phyloP scores from a whole-genome alignment of 2,888 invertebrate species.

The Globia sparganii region DNA sequence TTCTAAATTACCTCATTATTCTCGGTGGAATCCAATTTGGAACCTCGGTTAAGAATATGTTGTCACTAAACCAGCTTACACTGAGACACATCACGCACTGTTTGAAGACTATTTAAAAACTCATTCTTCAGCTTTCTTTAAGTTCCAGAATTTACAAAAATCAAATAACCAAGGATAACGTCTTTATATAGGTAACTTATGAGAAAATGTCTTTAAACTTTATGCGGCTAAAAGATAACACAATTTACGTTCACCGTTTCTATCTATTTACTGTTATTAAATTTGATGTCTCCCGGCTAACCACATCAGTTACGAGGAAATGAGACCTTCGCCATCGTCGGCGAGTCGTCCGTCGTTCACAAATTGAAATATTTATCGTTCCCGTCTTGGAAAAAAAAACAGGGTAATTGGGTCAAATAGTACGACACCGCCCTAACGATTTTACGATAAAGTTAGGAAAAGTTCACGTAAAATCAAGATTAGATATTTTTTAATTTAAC shows the following conservation, averaged over 20 bases:
- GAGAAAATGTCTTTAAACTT: neutral
- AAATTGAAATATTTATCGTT: slow-evolving; percentile 67
- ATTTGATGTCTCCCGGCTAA: slow-evolving; percentile 38
- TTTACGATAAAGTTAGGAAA: slow-evolving; percentile 54
- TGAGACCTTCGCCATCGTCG: slow-evolving; percentile 36
- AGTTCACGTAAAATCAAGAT: slow-evolving; percentile 50
- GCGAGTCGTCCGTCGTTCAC: slow-evolving; percentile 36
- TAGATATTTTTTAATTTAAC: slow-evolving; percentile 52
- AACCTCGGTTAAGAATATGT: slow-evolving; percentile 69
- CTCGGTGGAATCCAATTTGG: slow-evolving; percentile 86
- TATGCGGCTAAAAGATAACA: slow-evolving; percentile 4
- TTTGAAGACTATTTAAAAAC: slow-evolving; percentile 58
- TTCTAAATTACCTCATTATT: slow-evolving; percentile 82
- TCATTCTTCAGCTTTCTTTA: slow-evolving; percentile 52
- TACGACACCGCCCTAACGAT: slow-evolving; percentile 55
- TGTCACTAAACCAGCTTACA: slow-evolving; percentile 71
- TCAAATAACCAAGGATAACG: neutral
- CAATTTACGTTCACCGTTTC: slow-evolving; percentile 17
- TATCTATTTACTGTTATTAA: slow-evolving; percentile 19
- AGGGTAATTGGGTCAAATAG: slow-evolving; percentile 68
- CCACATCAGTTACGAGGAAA: slow-evolving; percentile 48
- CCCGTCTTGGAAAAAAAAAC: slow-evolving; percentile 47
- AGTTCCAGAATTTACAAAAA: neutral
- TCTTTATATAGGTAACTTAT: neutral
- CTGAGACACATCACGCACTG: slow-evolving; percentile 78